These are phyloP conservation scores for Conus ventricosus DNA, from an alignment of 1,140 invertebrate genomes.

Conservation along the genomic window DNA sequence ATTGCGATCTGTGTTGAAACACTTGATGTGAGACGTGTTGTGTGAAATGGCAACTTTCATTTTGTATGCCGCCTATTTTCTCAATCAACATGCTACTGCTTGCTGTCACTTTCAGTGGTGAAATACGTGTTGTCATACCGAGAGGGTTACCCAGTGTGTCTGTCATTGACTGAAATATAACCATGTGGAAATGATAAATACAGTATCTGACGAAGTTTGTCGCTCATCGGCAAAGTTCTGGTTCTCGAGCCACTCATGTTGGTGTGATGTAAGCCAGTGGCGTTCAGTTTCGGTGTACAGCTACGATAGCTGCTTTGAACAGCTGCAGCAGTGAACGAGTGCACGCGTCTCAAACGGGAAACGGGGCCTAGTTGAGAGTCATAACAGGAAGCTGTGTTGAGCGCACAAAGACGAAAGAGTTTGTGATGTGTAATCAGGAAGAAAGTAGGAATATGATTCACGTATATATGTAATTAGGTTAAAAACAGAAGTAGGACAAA, in stretches of 20 bases:
- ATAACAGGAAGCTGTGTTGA: neutral
- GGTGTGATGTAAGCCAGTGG: neutral
- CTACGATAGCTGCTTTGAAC: neutral
- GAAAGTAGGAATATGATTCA: neutral
- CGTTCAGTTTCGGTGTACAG: neutral
- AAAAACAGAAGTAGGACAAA: neutral
- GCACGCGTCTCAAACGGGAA: neutral
- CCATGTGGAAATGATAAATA: neutral
- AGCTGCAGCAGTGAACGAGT: neutral
- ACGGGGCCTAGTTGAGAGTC: neutral
- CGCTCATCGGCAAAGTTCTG: too few species aligned
- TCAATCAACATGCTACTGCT: conserved; percentile 24
- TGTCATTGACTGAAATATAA: neutral
- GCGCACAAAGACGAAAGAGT: neutral
- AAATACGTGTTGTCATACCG: neutral
- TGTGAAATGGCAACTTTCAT: neutral
- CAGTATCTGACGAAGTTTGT: neutral
- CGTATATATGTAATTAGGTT: neutral
- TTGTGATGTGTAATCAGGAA: conserved; percentile 14
- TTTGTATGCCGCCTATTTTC: neutral
- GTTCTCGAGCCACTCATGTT: neutral
- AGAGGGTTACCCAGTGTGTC: neutral
- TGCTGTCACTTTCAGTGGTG: neutral
- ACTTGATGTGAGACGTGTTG: neutral
- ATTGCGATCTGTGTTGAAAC: neutral